Percentiles rank a stretch among this genome's conserved stretches.
Evolutionary conservation across 1,140 invertebrate species (phyloP).

Genomic region (Protaetia brevitarsis): DNA sequence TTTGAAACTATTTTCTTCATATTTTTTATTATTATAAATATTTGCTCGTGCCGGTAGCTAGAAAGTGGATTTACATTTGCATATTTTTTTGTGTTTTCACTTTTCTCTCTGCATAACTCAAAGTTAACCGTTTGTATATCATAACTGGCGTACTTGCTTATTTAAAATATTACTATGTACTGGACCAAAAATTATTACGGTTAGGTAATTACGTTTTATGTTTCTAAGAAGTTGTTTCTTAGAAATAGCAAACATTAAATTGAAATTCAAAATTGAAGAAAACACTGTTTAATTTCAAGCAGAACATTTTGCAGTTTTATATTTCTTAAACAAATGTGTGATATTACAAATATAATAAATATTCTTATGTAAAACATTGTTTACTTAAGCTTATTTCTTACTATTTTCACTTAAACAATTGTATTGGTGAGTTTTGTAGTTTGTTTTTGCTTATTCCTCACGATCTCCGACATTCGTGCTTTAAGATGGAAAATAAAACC

Average conservation of each 20-base stretch:
- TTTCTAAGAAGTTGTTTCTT: no score
- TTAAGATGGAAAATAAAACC: slow-evolving; percentile 12
- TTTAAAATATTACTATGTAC: no score
- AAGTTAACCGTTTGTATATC: background rate
- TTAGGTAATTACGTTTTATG: no score
- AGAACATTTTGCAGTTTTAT: no score
- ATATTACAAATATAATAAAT: no score
- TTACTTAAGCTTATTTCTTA: background rate
- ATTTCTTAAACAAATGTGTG: no score
- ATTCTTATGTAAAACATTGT: no score
- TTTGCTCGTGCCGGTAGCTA: background rate
- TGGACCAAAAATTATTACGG: no score
- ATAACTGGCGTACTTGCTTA: background rate
- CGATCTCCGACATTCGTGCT: background rate
- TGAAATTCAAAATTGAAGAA: no score
- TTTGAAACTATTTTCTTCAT: background rate
- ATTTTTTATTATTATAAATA: background rate
- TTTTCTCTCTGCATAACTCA: slow-evolving; percentile 4
- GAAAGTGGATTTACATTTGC: background rate
- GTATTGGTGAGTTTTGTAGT: background rate
- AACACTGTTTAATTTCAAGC: no score
- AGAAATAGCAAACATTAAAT: no score
- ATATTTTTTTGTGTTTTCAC: slow-evolving; percentile 5
- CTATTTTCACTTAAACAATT: background rate
- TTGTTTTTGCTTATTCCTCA: background rate